Conservation (phyloP, 2,888 invertebrate genomes). For the Ophraella communa region DNA sequence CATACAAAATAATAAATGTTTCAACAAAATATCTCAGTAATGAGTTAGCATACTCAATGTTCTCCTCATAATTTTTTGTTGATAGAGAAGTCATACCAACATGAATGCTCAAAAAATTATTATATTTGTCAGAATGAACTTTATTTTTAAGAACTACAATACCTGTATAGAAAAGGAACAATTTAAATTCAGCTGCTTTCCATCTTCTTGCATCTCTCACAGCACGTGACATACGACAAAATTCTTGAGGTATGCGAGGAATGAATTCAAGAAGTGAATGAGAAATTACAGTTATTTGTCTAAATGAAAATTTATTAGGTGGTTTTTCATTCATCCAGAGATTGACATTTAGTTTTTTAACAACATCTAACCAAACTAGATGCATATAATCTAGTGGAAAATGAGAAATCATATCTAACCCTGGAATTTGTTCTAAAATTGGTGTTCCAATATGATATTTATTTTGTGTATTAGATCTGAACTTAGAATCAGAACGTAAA, state of each 20-base stretch:
- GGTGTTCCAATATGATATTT: constrained; percentile 13
- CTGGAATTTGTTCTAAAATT: constrained; percentile 8
- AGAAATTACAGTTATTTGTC: constrained; percentile 14
- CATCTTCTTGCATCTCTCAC: constrained; percentile 7
- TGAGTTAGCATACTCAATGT: constrained; percentile 7
- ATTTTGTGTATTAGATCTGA: constrained; percentile 10
- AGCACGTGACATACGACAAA: constrained; percentile 12
- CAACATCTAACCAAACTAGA: constrained; percentile 25
- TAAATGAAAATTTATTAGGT: constrained; percentile 17
- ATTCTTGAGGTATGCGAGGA: constrained; percentile 11
- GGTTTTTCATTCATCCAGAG: constrained; percentile 23
- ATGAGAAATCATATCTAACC: constrained; percentile 14
- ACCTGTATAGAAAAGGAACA: constrained; percentile 21
- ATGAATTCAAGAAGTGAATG: background rate
- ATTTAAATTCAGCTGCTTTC: constrained; percentile 21
- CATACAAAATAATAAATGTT: constrained; percentile 15
- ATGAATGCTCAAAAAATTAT: constrained; percentile 18
- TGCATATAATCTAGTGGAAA: constrained; percentile 26
- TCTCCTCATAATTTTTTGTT: background rate
- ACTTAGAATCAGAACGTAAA: constrained; percentile 15
- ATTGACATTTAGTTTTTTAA: constrained; percentile 21
- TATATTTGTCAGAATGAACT: constrained; percentile 13
- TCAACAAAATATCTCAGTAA: constrained; percentile 22
- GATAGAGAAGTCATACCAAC: constrained; percentile 17
- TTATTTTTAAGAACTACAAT: constrained; percentile 15